Evolutionary conservation across 1,140 invertebrate genomes (phyloP), one percentile per base, ranked within the genome.

Genomic region (Mycetomoellerius zeteki): DNA sequence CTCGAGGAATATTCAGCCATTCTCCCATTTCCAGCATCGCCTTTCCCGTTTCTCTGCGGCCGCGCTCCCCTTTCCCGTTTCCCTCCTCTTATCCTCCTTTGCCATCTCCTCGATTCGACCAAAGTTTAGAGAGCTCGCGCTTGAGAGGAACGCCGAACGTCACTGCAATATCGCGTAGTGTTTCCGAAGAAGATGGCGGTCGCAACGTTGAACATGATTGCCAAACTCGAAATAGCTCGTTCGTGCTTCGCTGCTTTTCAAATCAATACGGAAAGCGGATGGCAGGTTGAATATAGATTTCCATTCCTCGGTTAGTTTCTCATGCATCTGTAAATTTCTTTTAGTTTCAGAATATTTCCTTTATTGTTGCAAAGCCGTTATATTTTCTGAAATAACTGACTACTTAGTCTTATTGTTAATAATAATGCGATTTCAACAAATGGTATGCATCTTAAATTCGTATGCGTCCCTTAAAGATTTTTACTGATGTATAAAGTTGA

Each of bases 1-100:
- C 92, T 93, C 90, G 89, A 93, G 92, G 92, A 93, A 94, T 94
- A 94, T 93, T 93, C 92, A 92, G 85, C 91, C 91, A 93, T 94
- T 93, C 87, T 84, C 86, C 77, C 84, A 73, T 82, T 88, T 88
- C 88, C 69, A 84, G 88, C 76, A 89, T 73, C 89, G 88, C 86
- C 86, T 86, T 90, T 86, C 90, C 88, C 91, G 86, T 91, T 90
- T 89, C 80, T 90, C 91, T 88, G 89, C 78, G 87, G 81, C 80
- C 84, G 64, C 67, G 58, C 43, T 80, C 60, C 85, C 80, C 87
- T 50, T 86, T 7, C 16, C 65, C 69, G 64, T 54, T 58, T 77
- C 69, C 73, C 69, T 62, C 62, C 52, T 54, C 82, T 76, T 71
- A 80, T 75, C 85, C 62, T 92, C 89, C 86, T 86, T 89, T 90